Percentiles rank a stretch among this genome's conserved stretches.
These are phyloP conservation scores for Nebria salina DNA, from an alignment of 2,888 invertebrate species.

Conservation along the genomic window DNA sequence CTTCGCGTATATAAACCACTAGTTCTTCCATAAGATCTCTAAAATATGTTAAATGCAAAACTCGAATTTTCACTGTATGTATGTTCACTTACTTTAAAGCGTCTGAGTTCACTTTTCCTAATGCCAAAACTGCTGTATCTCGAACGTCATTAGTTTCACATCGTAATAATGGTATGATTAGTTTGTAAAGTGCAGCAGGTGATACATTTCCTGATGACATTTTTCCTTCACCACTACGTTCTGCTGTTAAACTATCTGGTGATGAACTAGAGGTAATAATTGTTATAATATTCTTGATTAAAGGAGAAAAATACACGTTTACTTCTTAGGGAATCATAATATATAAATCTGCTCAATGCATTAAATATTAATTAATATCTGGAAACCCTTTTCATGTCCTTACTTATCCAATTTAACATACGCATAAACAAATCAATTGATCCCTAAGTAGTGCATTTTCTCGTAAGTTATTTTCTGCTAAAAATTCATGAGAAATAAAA, in stretches of 20 bases:
- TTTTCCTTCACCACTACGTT: constrained; percentile 79
- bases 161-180: constrained; percentile 89
- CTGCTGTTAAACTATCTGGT: constrained; percentile 87
- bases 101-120: constrained; percentile 94
- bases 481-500: neutral
- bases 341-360: too few relatives aligned
- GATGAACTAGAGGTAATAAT: constrained; percentile 74
- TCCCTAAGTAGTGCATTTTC: neutral
- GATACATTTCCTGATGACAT: constrained; percentile 77
- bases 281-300: constrained; percentile 46
- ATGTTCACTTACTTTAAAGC: constrained; percentile 83
- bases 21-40: constrained; percentile 98
- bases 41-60: constrained; percentile 47
- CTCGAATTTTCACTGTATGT: neutral
- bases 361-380: too few relatives aligned
- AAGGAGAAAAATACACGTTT: neutral
- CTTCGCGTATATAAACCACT: constrained; percentile 90
- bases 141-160: constrained; percentile 95
- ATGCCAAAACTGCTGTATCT: constrained; percentile 92
- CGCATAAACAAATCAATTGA: neutral
- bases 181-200: constrained; percentile 89
- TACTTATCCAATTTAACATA: too few relatives aligned
- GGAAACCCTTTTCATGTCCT: too few relatives aligned
- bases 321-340: neutral
- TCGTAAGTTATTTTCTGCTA: neutral